A percentile compares a stretch with the other conserved stretches of the same genome.
Conservation (phyloP, 2,113 vertebrate species). For the Herpetotheres cachinnans region DNA sequence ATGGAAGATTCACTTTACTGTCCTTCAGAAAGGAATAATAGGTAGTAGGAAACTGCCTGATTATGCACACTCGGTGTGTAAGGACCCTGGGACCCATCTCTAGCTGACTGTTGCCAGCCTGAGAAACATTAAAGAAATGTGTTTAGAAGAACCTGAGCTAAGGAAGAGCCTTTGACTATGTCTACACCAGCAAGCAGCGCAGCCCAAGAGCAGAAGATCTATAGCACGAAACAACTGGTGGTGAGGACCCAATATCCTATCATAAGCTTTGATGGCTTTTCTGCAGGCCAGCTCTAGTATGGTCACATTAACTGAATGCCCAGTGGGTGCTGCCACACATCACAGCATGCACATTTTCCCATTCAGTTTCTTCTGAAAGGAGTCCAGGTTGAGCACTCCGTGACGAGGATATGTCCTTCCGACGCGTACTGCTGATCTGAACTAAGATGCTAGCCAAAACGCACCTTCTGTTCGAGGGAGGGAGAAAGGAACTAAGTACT, state of each 20-base stretch:
- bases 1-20: neutral
- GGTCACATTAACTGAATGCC: neutral
- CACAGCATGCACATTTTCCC: neutral
- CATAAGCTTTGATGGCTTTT: neutral
- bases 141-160: neutral
- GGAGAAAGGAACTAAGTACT: neutral
- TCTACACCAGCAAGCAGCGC: neutral
- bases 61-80: neutral
- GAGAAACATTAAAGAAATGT: neutral
- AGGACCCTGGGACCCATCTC: neutral
- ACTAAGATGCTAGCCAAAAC: neutral
- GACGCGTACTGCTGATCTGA: neutral
- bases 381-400: neutral
- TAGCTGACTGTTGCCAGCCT: neutral
- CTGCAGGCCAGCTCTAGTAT: neutral
- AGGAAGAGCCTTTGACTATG: neutral
- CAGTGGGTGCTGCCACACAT: neutral
- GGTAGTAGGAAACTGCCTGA: neutral
- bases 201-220: neutral
- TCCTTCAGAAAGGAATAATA: neutral
- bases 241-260: neutral
- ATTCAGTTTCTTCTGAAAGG: neutral
- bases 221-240: neutral
- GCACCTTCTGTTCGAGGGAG: neutral
- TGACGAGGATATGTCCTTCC: neutral